Percentiles rank a stretch among this genome's conserved stretches.
Conservation (phyloP, 2,888 invertebrate genomes). For the Mystacides longicornis region DNA sequence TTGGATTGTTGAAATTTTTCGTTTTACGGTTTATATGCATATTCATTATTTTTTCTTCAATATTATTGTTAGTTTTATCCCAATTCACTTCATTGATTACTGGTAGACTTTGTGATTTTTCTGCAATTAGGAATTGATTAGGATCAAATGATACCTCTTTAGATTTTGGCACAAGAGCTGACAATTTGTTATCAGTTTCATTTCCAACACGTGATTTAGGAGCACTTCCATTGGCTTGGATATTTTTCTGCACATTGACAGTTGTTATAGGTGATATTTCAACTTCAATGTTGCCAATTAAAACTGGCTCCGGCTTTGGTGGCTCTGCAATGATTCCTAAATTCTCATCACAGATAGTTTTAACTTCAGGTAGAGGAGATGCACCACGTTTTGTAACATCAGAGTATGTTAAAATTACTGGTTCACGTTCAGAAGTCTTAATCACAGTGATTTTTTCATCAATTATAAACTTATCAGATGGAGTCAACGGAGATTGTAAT, state of each 20-base stretch:
- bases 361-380: constrained; percentile 21
- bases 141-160: not conserved
- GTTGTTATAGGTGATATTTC: constrained; percentile 17
- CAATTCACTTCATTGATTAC: constrained; percentile 37
- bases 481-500: constrained; percentile 41
- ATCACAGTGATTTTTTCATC: constrained; percentile 27
- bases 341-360: too few relatives aligned
- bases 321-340: not conserved
- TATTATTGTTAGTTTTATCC: constrained; percentile 46
- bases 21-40: constrained; percentile 47
- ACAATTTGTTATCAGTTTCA: constrained; percentile 14
- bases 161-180: not conserved
- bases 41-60: constrained; percentile 49
- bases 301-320: not conserved
- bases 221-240: not conserved
- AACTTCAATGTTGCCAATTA: constrained; percentile 21
- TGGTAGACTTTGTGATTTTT: constrained; percentile 31
- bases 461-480: constrained; percentile 32
- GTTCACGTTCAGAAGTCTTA: constrained; percentile 13
- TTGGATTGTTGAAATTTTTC: constrained; percentile 52
- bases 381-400: constrained; percentile 22
- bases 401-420: constrained; percentile 23
- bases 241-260: not conserved
- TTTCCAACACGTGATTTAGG: constrained; percentile 9
- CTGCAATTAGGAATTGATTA: constrained; percentile 29